A percentile compares a stretch with the other conserved stretches of the same genome.
These are phyloP conservation scores for Acropora yongei DNA, from an alignment of 64 coral and sea anemone species.

Conservation along the genomic window DNA sequence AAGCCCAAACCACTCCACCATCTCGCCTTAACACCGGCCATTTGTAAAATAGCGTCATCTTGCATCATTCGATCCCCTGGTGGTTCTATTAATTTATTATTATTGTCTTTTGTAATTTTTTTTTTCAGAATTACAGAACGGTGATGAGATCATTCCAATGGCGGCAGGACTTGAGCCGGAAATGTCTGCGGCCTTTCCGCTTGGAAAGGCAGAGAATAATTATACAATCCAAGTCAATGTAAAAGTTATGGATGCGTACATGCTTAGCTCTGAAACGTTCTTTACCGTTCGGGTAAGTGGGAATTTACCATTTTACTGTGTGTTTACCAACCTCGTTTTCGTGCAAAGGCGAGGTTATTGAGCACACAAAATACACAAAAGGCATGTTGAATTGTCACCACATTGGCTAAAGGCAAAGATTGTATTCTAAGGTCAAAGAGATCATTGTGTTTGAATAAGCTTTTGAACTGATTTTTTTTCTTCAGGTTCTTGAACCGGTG, in stretches of 20 bases:
- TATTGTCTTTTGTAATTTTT: neutral
- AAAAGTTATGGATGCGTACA: conserved; percentile 78
- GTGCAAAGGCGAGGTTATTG: too few relatives aligned
- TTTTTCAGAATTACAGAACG: conserved; percentile 62
- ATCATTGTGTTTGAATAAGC: too few relatives aligned
- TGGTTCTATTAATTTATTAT: too few relatives aligned
- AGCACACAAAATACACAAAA: too few relatives aligned
- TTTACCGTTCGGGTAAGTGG: conserved; percentile 70
- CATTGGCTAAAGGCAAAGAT: too few relatives aligned
- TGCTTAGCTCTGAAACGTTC: conserved; percentile 37
- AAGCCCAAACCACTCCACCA: too few relatives aligned
- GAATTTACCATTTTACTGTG: too few relatives aligned
- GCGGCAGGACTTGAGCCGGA: conserved; percentile 55
- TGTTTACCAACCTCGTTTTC: too few relatives aligned
- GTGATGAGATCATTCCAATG: conserved; percentile 59
- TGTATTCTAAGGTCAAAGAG: too few relatives aligned
- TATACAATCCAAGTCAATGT: conserved; percentile 81
- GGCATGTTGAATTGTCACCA: too few relatives aligned
- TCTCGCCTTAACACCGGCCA: too few relatives aligned
- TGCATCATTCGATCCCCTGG: neutral
- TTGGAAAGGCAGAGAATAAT: conserved; percentile 75
- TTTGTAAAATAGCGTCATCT: too few relatives aligned
- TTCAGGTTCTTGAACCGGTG: conserved; percentile 54
- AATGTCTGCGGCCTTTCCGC: conserved; percentile 66
- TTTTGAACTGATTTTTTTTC: neutral